These are phyloP conservation scores for Elmis aenea DNA, from an alignment of 2,888 invertebrate species.

Conservation along the genomic window DNA sequence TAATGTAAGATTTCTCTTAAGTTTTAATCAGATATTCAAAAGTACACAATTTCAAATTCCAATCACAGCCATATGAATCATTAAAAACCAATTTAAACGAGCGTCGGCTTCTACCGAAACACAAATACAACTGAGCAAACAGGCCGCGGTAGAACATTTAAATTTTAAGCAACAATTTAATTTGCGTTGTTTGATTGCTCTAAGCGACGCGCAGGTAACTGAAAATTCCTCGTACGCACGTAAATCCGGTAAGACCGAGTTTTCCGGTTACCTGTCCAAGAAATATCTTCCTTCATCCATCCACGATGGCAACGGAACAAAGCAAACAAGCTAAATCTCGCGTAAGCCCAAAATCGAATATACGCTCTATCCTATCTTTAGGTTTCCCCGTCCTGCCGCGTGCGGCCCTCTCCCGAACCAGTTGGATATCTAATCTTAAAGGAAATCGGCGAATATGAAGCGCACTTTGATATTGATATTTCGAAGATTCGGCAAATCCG, in stretches of 20 bases:
- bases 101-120: slow-evolving; percentile 5
- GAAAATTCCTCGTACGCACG: slow-evolving; percentile 7
- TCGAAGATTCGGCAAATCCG: slow-evolving; percentile 8
- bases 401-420: slow-evolving; percentile 12
- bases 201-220: background rate
- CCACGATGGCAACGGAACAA: slow-evolving; percentile 25
- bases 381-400: slow-evolving; percentile 22
- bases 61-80: slow-evolving; percentile 16
- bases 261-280: slow-evolving; percentile 10
- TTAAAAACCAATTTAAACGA: slow-evolving; percentile 15
- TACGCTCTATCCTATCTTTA: slow-evolving; percentile 33
- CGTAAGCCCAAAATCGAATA: slow-evolving; percentile 38
- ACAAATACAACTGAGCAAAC: slow-evolving; percentile 9
- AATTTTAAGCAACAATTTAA: slow-evolving; percentile 5
- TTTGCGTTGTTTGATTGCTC: slow-evolving; percentile 3
- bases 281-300: slow-evolving; percentile 15
- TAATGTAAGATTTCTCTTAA: no score
- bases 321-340: slow-evolving; percentile 40
- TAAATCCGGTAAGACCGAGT: slow-evolving; percentile 11
- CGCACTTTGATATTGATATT: slow-evolving; percentile 19
- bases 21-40: no score
- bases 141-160: slow-evolving; percentile 1
- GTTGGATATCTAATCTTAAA: slow-evolving; percentile 24
- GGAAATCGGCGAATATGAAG: slow-evolving; percentile 24
- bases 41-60: slow-evolving; percentile 12